Base-by-base conservation (phyloP, 2,888 invertebrate genomes). In the Dermolepida albohirtum region DNA sequence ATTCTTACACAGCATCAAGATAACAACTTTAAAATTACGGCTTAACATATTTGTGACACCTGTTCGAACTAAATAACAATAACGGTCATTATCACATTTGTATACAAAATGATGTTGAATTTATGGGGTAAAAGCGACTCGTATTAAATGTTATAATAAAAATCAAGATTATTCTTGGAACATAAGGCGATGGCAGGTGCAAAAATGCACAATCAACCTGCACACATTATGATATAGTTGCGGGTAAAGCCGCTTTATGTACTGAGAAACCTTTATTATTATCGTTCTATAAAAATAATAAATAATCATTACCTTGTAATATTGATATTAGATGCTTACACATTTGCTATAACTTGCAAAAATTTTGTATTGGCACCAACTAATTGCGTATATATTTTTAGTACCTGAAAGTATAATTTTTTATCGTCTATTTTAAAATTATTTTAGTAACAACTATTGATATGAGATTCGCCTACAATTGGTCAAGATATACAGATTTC, bases 101-200 rank as follows among this genome's bases (percentile, higher is more conserved):
- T 49, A 62, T 62, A 49, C 59, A 47, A 16, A 62, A 62, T 39
- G 59, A 62, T 47, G 59, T 62, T 16, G 59, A 62, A 62, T 62
- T 62, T 62, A 62, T 62, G 47, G 27, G 16, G 49, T 62, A 47
- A 16, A 22, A 47, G 43, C 47, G 49, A 47, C 59, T 62, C 47
- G 47, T 34, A 62, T 62, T 62, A 62, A 62, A 49, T 62, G 49
- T 62, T 62, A 55, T 55, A 43, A 43, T 57, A 62, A 62, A 34
- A 62, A 62, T 62, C 47, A 34, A 62, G 59, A 62, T 62, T 62
- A 62, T 49, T 62, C 47, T 62, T 39, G 47, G 34, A 62, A 49
- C 59, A 62, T 62, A 62, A 62, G 59, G 59, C 59, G 49, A 62
- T 44, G 39, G 59, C 59, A 62, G 59, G 59, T 62, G 59, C 59